phyloP scores from a whole-genome alignment of 2,113 vertebrate species.

The Columba livia region DNA sequence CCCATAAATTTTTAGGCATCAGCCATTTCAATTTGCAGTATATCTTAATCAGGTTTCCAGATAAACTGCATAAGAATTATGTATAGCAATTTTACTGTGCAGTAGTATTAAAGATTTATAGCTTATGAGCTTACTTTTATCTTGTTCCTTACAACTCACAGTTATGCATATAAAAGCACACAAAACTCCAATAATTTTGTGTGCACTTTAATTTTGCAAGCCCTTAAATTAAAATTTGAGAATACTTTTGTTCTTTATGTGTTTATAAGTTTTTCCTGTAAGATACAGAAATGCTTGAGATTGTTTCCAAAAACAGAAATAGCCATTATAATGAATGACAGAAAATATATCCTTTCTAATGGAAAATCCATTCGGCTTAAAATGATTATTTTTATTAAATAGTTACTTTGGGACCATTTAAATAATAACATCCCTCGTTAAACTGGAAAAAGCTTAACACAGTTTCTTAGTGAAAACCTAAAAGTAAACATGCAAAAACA shows the following conservation, averaged over 20 bases:
- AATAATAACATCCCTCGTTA: background rate
- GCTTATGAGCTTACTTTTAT: background rate
- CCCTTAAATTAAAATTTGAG: background rate
- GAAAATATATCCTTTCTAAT: background rate
- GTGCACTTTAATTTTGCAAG: background rate
- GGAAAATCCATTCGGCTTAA: background rate
- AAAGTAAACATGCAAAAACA: background rate
- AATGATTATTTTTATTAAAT: background rate
- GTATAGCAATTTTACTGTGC: background rate
- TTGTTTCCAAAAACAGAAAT: background rate
- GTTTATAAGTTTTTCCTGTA: background rate
- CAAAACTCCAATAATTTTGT: background rate
- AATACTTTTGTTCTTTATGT: background rate
- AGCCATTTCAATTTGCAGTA: background rate
- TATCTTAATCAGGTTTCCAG: background rate
- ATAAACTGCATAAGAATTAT: background rate
- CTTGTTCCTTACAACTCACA: background rate
- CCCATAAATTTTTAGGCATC: background rate
- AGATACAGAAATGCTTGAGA: background rate
- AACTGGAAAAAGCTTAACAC: background rate
- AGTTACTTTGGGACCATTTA: background rate
- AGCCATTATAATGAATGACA: background rate
- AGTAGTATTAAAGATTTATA: background rate
- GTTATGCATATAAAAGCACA: background rate
- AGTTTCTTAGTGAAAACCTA: background rate